Base-by-base conservation (phyloP, 2,888 invertebrate genomes). In the Tachina lurida region DNA sequence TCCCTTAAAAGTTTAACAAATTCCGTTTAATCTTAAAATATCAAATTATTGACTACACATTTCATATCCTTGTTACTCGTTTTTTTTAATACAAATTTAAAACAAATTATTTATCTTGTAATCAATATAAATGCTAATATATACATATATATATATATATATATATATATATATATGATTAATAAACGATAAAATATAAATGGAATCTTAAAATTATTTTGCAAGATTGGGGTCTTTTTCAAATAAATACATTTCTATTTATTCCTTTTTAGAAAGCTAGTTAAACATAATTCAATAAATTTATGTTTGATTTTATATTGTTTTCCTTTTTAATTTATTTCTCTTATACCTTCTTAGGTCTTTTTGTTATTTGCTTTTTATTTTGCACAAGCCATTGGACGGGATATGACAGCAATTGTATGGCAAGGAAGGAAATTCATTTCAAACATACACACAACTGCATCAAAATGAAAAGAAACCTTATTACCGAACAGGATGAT, bases 401-500 rank as follows among this genome's bases (percentile, higher is more conserved):
- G 22, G 7, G 10, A 22, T 31, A 58, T 45, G 58, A 43, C 58
- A 58, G 45, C 15, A 43, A 56, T 70, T 19, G 70, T 13, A 22
- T 15, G 8, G n/a, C 15, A 43, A 63, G 63, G 63, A 54, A 76
- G 65, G 75, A 54, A 45, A 65, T 56, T 49, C 45, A 43, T 13
- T 45, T 19, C 41, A 19, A 41, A 43, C 13, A 45, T 4, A 62
- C 13, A 43, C 41, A 56, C 31, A 15, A 67, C 31, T 10, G 47
- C 4, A 56, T 13, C 19, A 8, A 31, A 74, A 67, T 43, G 13
- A 65, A 63, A 31, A 58, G 22, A 73, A 80, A 60, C 43, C 74
- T 80, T 67, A 80, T 80, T 80, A 74, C 67, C 49, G 52, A 68
- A 45, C 31, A 58, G 54, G 39, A 52, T 56, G 54, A 70, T 68